Conservation (phyloP, 2,113 vertebrate genomes). For the Microcebus murinus region DNA sequence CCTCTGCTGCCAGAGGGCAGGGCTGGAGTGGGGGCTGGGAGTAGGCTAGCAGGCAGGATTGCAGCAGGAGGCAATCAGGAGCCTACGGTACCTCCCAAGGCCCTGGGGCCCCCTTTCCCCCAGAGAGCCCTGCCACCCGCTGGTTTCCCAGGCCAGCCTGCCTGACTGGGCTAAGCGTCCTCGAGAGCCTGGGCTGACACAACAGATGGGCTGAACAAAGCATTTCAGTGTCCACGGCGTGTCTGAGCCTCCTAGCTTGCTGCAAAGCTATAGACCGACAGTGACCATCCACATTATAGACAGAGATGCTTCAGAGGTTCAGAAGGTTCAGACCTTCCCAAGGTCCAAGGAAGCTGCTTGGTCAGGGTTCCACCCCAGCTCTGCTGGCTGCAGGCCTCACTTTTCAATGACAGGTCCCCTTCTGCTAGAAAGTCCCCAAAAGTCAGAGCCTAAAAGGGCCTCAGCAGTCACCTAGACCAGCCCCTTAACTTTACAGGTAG, state of each 20-base stretch:
- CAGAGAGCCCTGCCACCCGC: not conserved
- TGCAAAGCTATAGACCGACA: not conserved
- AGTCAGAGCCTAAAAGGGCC: not conserved
- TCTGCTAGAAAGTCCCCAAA: not conserved
- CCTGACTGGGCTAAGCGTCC: not conserved
- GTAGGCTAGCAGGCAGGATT: not conserved
- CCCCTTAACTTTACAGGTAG: not conserved
- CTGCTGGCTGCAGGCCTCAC: not conserved
- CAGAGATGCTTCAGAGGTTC: not conserved
- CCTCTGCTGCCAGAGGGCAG: not conserved
- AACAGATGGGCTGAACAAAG: not conserved
- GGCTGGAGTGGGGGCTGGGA: rapidly evolving
- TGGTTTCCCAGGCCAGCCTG: conserved; percentile 18
- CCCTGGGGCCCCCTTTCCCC: not conserved
- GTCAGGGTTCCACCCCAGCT: not conserved
- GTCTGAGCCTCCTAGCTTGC: not conserved
- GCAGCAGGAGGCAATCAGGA: not conserved
- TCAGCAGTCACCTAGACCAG: not conserved
- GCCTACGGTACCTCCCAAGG: not conserved
- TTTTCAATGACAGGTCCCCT: not conserved
- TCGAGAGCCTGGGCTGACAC: not conserved
- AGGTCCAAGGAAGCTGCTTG: not conserved
- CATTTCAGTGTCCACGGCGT: not conserved
- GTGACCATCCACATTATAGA: rapidly evolving
- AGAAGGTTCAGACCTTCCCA: not conserved